Evolutionary conservation across 2,888 invertebrate genomes (phyloP), one percentile per base, ranked within the genome.

Genomic region (Drosophila maculinotata): DNA sequence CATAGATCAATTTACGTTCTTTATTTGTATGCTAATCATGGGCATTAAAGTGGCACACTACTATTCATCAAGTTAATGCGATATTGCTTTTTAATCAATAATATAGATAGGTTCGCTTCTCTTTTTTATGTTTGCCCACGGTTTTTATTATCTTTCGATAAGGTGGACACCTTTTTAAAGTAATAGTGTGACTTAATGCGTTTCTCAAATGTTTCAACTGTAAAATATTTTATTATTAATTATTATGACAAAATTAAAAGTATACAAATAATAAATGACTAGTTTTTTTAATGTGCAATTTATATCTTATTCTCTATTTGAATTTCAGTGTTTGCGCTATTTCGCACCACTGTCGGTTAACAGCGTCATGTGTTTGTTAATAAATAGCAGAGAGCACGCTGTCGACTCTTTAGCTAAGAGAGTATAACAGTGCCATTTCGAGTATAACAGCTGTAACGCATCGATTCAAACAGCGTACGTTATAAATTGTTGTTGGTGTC

Each of bases 301-400:
- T n/a, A n/a, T 10, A 42, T 4, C 12, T 20, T 7, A 30, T 8
- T 12, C 9, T 17, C 15, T 20, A 10, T 33, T 20, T 28, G 5
- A 6, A 15, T 17, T 47, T 39, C 25, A 0, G 4, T 33, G n/a
- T 9, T 53, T 6, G 14, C 20, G 9, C 12, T 17, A 6, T 9
- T 53, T 74, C 35, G 75, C 17, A 54, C 72, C 72, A 72, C 75
- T 23, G 72, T 74, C 49, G 14, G 36, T 54, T 72, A 48, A 36
- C 51, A 49, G 58, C 31, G 17, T 15, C 33, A 23, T 53, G 28
- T 30, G 42, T 6, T 42, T 53, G 31, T 14, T 17, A 39, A 8
- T 31, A 9, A 10, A 12, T 26, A 63, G n/a, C 42, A 65, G 51
- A 41, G 68, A 45, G 44, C 9, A 28, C 6, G 26, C 28, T 45